Evolutionary conservation across 64 coral and sea anemone species (phyloP).

Genomic region (Acropora yongei): DNA sequence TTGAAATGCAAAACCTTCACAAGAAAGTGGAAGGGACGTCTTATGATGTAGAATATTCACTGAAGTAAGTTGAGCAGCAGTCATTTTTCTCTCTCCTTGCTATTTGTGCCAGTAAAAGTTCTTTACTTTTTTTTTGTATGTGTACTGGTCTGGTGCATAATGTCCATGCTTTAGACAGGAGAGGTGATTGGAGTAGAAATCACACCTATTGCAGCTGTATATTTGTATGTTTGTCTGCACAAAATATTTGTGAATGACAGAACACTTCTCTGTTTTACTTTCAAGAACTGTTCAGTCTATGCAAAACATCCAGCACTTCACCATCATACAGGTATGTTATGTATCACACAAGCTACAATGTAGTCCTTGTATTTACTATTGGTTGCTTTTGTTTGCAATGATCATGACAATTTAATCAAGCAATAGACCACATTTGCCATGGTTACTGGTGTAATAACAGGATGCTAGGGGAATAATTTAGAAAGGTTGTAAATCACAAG

Average conservation of each 20-base stretch:
- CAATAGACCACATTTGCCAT: too few species aligned
- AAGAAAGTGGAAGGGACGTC: slow-evolving; percentile 80
- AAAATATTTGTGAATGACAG: background rate
- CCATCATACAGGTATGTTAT: slow-evolving; percentile 84
- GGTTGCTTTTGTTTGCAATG: background rate
- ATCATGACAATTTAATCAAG: too few species aligned
- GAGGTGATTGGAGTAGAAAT: too few species aligned
- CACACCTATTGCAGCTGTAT: background rate
- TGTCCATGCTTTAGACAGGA: too few species aligned
- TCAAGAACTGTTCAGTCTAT: slow-evolving; percentile 88
- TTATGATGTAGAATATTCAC: slow-evolving; percentile 97
- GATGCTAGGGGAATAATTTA: too few species aligned
- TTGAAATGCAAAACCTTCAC: slow-evolving; percentile 88
- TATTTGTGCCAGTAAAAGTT: too few species aligned
- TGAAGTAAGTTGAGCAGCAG: slow-evolving; percentile 63
- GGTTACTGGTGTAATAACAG: too few species aligned
- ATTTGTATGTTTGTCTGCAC: background rate
- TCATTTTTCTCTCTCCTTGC: too few species aligned
- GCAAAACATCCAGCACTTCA: slow-evolving; percentile 87
- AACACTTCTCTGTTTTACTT: background rate
- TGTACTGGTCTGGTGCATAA: too few species aligned
- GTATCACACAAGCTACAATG: background rate
- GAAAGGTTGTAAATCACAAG: too few species aligned
- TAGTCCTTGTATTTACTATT: background rate
- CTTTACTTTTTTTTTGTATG: too few species aligned